Percentiles rank a stretch among this genome's conserved stretches.
These are phyloP conservation scores for Nyctibius bracteatus DNA, from an alignment of 2,113 vertebrate species.

Conservation along the genomic window DNA sequence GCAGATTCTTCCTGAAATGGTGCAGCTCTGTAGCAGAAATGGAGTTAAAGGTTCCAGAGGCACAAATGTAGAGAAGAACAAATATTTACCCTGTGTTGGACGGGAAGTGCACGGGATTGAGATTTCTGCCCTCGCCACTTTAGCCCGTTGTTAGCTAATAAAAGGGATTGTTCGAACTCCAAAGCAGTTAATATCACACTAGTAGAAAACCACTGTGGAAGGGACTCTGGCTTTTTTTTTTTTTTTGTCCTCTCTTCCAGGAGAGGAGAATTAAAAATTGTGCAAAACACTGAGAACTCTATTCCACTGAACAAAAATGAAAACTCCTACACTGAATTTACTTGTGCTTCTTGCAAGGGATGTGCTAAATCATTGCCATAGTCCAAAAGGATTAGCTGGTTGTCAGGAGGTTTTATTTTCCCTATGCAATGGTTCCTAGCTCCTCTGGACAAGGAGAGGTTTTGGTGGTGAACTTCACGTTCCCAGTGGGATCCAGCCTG, in stretches of 20 bases:
- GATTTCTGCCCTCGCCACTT: neutral
- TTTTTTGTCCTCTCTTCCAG: neutral
- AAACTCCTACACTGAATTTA: neutral
- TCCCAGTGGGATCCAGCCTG: neutral
- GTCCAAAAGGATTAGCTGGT: neutral
- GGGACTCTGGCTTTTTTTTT: neutral
- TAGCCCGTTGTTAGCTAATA: neutral
- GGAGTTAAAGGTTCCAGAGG: neutral
- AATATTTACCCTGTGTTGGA: conserved; percentile 26
- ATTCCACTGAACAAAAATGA: neutral
- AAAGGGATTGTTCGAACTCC: neutral
- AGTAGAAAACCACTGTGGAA: neutral
- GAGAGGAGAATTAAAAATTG: neutral
- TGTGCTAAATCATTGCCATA: neutral
- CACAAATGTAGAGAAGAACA: neutral
- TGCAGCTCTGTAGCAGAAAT: neutral
- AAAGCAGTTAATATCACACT: neutral
- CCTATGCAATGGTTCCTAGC: neutral
- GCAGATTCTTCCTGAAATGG: neutral
- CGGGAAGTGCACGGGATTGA: neutral
- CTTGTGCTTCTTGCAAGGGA: neutral
- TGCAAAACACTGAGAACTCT: neutral
- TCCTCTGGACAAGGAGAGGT: neutral
- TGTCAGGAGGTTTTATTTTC: neutral
- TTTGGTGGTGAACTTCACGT: neutral